phyloP scores from a whole-genome alignment of 2,797 vertebrate species.

The Spheniscus humboldti region DNA sequence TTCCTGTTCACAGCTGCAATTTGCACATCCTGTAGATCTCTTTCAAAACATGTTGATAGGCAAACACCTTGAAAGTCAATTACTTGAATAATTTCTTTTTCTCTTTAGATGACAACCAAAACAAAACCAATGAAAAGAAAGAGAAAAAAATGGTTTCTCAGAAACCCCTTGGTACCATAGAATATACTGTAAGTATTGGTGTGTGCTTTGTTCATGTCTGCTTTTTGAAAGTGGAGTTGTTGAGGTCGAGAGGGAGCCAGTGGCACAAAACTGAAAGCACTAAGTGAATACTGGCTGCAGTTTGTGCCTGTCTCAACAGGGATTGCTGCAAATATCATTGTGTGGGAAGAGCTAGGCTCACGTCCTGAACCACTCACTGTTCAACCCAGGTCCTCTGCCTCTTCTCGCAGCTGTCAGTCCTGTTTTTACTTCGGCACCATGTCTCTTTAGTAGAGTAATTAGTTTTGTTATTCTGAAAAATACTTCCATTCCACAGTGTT shows the following conservation, averaged over 20 bases:
- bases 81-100: not conserved
- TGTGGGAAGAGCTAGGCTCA: not conserved
- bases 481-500: not conserved
- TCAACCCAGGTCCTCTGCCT: not conserved
- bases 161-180: conserved; percentile 86
- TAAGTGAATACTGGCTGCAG: not conserved
- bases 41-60: not conserved
- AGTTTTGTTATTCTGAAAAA: not conserved
- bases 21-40: not conserved
- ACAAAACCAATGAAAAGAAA: conserved; percentile 82
- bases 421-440: not conserved
- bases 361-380: not conserved
- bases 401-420: not conserved
- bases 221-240: not conserved
- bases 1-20: not conserved
- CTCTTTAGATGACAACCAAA: conserved; percentile 81
- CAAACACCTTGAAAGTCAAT: not conserved
- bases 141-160: conserved; percentile 85
- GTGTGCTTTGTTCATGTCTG: not conserved
- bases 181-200: conserved; percentile 85
- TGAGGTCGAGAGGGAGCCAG: not conserved
- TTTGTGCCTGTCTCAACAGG: not conserved
- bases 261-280: not conserved
- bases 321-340: rapidly evolving
- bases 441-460: not conserved